Evolutionary conservation across 2,797 vertebrate genomes (phyloP), one percentile per base, ranked within the genome.

Genomic region (Lophius americanus): DNA sequence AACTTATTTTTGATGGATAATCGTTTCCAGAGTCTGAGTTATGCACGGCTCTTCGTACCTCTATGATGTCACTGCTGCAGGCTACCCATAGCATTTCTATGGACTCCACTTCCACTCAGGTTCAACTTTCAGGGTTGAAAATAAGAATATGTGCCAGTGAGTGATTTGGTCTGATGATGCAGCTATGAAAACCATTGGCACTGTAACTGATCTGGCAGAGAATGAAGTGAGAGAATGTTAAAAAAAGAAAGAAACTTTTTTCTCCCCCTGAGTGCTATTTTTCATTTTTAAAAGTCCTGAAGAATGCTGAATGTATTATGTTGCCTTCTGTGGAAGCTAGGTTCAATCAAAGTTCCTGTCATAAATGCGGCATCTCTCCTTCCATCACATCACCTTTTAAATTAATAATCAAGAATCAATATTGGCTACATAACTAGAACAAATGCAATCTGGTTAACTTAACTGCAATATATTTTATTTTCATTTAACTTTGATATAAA

Each of bases 51-150:
- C 64, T 78, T 56, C 23, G 51, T 77, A 76, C 67, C 53, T 65
- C 73, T 39, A 64, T 88, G 85, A 91, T 84, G 86, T 89, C 87
- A 88, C 74, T 32, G 51, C 75, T 72, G 72, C 78, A 91, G 89
- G 88, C 89, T 81, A 85, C 84, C 75, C 23, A 23, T 23, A 68
- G 43, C 69, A 78, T 74, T 83, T 84, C 66, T 73, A 82, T 80
- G 73, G 79, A 88, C 74, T 63, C 61, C 59, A 70, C 65, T 73
- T 80, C 68, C 75, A 70, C 48, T 23, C 23, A 23, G 23, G 23
- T 23, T 23, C 23, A 73, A 70, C 66, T 63, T 53, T 61, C 48
- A 13, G 83, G 76, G 60, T 78, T 23, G 23, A 60, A 88, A 84
- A 81, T 84, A 9, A 68, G 62, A 58, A 33, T 78, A 87, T 32